These are phyloP conservation scores for Cylloceria caligata DNA, from an alignment of 2,888 invertebrate genomes.

Conservation along the genomic window DNA sequence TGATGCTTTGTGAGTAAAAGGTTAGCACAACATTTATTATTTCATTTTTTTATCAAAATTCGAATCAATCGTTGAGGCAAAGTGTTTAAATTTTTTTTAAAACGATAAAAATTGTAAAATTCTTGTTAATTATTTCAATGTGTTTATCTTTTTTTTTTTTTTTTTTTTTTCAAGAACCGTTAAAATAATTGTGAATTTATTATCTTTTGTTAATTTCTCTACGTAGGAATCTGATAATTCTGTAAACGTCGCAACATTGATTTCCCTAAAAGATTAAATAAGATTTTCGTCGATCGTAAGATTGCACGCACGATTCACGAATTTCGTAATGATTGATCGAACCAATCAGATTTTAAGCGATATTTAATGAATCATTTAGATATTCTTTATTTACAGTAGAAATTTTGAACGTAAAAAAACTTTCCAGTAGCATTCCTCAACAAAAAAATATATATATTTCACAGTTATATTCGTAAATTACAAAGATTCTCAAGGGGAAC, in stretches of 20 bases:
- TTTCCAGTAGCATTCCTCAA: background rate
- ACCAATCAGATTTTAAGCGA: background rate
- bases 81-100: too few species aligned
- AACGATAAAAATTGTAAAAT: too few species aligned
- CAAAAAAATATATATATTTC: background rate
- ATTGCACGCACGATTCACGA: background rate
- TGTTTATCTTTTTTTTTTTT: too few species aligned
- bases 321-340: background rate
- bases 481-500: background rate
- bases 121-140: too few species aligned
- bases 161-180: too few species aligned
- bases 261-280: background rate
- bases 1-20: background rate
- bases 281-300: background rate
- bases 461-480: background rate
- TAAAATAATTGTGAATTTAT: too few species aligned
- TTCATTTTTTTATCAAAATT: too few species aligned
- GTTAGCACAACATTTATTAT: slow-evolving; percentile 3
- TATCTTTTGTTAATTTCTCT: too few species aligned
- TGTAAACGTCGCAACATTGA: background rate
- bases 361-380: background rate
- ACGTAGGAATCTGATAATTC: background rate
- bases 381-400: background rate
- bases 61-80: background rate
- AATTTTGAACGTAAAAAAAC: background rate